Conservation (phyloP, 2,113 vertebrate genomes). For the Pachycephala philippinensis region DNA sequence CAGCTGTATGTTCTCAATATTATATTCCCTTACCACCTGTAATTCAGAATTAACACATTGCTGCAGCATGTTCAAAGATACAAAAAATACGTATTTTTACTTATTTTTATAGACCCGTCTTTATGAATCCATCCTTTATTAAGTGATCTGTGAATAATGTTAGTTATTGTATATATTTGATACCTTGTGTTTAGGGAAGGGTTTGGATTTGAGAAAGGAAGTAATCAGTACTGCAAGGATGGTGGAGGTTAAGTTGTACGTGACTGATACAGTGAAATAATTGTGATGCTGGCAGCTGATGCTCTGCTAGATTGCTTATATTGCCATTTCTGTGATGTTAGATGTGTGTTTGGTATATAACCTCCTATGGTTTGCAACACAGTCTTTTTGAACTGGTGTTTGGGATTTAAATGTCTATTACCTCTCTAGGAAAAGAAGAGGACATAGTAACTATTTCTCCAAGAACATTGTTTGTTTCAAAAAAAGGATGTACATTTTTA, state of each 20-base stretch:
- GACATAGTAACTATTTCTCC: constrained; percentile 81
- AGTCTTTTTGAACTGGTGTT: background rate
- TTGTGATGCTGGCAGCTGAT: background rate
- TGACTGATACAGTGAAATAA: background rate
- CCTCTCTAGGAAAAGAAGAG: constrained; percentile 73
- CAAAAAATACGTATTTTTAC: background rate
- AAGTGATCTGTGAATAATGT: background rate
- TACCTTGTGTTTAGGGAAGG: background rate
- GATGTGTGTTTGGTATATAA: background rate
- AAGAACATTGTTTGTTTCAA: constrained; percentile 81
- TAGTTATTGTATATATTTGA: background rate
- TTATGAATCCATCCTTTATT: background rate
- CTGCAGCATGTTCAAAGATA: background rate
- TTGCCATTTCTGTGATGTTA: background rate
- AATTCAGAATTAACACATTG: background rate
- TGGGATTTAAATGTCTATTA: background rate
- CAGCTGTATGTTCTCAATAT: background rate
- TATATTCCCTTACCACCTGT: background rate
- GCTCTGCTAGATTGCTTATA: background rate
- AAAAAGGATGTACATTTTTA: constrained; percentile 80
- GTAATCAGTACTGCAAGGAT: background rate
- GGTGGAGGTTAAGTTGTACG: background rate
- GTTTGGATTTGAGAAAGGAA: background rate
- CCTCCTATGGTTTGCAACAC: background rate
- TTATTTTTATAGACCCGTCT: background rate